Percentiles rank a stretch among this genome's conserved stretches.
These are phyloP conservation scores for Ectropis crepuscularia DNA, from an alignment of 2,888 invertebrate genomes.

Conservation along the genomic window DNA sequence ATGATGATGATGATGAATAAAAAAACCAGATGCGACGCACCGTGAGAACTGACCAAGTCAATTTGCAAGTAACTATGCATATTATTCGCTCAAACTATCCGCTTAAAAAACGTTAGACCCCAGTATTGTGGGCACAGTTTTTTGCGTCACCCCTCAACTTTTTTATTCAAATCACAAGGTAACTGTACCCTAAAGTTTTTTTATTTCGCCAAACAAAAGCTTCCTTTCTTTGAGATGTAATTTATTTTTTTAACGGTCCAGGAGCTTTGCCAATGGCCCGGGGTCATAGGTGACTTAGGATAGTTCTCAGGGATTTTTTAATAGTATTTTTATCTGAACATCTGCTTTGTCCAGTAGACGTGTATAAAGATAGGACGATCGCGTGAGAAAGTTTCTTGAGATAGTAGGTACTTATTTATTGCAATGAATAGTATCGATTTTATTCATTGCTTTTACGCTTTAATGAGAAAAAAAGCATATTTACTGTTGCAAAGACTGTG, in stretches of 20 bases:
- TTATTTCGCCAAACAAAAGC: constrained; percentile 72
- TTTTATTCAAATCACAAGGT: constrained; percentile 79
- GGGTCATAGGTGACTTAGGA: constrained; percentile 81
- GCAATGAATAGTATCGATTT: not conserved
- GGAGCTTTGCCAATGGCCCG: constrained; percentile 61
- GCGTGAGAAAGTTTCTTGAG: constrained; percentile 35
- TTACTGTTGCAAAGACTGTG: no score
- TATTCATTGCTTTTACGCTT: no score
- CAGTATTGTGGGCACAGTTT: constrained; percentile 50
- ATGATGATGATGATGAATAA: not conserved
- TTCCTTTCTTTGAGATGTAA: constrained; percentile 69
- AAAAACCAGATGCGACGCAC: constrained; percentile 20
- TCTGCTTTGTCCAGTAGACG: constrained; percentile 64
- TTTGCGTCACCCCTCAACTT: constrained; percentile 74
- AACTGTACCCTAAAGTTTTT: constrained; percentile 72
- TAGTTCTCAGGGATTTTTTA: constrained; percentile 77
- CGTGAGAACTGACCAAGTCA: constrained; percentile 79
- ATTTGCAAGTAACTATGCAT: constrained; percentile 73
- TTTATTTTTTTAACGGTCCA: constrained; percentile 79
- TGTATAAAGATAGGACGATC: constrained; percentile 29
- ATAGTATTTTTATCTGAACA: constrained; percentile 70
- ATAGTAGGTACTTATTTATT: not conserved
- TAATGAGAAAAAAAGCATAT: no score
- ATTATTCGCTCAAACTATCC: constrained; percentile 61
- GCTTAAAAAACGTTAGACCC: constrained; percentile 66